A percentile compares a stretch with the other conserved stretches of the same genome.
These are phyloP conservation scores for Sardina pilchardus DNA, from an alignment of 2,113 vertebrate species.

Conservation along the genomic window DNA sequence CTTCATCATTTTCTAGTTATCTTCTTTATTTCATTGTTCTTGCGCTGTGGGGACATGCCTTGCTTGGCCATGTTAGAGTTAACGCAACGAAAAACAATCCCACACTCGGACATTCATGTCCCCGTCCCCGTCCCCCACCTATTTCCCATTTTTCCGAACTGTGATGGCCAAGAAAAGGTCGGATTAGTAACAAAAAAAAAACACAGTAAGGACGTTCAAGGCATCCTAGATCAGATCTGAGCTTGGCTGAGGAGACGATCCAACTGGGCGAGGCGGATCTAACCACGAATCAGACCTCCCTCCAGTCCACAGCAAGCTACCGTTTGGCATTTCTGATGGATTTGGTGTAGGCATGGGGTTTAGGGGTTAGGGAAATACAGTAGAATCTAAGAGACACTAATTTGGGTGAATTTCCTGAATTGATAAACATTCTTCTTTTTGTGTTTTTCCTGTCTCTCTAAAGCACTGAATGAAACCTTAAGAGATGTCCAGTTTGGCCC, in stretches of 20 bases:
- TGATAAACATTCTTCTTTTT: not conserved
- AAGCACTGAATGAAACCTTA: not conserved
- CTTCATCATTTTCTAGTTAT: not conserved
- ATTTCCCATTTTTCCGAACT: not conserved
- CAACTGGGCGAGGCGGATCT: too few species aligned
- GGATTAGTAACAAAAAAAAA: not conserved
- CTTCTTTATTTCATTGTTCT: not conserved
- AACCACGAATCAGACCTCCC: not conserved
- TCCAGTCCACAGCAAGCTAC: not conserved
- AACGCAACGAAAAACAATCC: not conserved
- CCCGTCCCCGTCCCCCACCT: too few species aligned
- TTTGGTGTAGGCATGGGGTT: not conserved
- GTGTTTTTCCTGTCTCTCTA: not conserved
- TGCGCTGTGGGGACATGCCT: conserved; percentile 49
- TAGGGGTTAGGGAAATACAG: not conserved
- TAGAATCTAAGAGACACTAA: conserved; percentile 6
- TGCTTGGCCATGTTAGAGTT: conserved; percentile 39
- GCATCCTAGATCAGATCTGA: not conserved
- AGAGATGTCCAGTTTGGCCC: conserved; percentile 2
- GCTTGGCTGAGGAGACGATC: not conserved
- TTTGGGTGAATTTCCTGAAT: not conserved
- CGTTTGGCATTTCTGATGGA: not conserved
- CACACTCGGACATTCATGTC: not conserved
- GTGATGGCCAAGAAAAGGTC: not conserved
- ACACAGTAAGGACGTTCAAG: conserved; percentile 1